A percentile compares a stretch with the other conserved stretches of the same genome.
phyloP scores from a whole-genome alignment of 2,888 invertebrate species.

The Drosophila infuscata region DNA sequence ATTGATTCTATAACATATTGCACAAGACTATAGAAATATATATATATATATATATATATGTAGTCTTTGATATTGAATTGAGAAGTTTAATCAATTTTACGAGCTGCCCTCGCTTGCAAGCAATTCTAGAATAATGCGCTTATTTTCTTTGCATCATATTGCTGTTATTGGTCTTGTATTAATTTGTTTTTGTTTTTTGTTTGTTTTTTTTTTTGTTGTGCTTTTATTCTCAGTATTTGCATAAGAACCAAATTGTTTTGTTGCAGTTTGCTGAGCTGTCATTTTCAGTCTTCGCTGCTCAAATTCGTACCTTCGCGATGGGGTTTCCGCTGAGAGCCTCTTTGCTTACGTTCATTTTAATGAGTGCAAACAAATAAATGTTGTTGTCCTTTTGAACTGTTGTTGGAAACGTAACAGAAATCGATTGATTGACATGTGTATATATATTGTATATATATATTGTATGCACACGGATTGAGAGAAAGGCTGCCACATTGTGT shows the following conservation, averaged over 20 bases:
- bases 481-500: constrained; percentile 7
- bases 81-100: not conserved
- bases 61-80: not conserved
- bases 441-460: not conserved
- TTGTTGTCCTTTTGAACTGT: constrained; percentile 37
- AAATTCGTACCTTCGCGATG: constrained; percentile 30
- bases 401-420: constrained; percentile 48
- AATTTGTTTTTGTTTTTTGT: not conserved
- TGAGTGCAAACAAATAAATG: constrained; percentile 45
- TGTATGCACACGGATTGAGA: constrained; percentile 10
- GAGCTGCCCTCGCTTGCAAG: not conserved
- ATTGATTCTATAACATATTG: not conserved
- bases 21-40: not conserved
- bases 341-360: constrained; percentile 53
- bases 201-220: not conserved
- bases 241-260: constrained; percentile 16
- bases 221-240: not conserved
- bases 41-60: not conserved
- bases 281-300: constrained; percentile 31
- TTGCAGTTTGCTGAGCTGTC: constrained; percentile 34
- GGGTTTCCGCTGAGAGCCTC: constrained; percentile 37
- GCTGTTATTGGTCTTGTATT: constrained; percentile 6
- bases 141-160: not conserved
- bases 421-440: constrained; percentile 60
- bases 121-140: not conserved